phyloP scores from a whole-genome alignment of 2,888 invertebrate genomes.

The Lymantria monacha region DNA sequence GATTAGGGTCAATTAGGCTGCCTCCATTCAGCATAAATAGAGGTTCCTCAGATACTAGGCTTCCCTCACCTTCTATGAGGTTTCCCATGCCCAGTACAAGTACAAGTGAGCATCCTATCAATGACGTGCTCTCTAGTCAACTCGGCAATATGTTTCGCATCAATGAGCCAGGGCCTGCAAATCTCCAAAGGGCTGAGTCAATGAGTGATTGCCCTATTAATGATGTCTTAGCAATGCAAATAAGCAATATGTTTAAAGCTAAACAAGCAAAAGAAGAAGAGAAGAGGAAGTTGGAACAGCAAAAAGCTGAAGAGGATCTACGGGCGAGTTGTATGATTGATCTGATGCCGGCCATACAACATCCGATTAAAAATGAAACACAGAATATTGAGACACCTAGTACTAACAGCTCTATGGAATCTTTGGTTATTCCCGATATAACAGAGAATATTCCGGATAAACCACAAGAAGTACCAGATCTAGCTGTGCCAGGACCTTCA shows the following conservation, averaged over 20 bases:
- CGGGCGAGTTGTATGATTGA: slow-evolving; percentile 57
- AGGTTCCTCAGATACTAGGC: slow-evolving; percentile 44
- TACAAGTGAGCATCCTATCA: slow-evolving; percentile 5
- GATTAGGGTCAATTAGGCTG: slow-evolving; percentile 6
- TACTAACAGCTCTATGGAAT: slow-evolving; percentile 54
- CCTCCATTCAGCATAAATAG: slow-evolving; percentile 18
- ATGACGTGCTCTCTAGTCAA: slow-evolving; percentile 16
- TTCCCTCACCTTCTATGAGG: slow-evolving; percentile 42
- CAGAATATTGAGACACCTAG: slow-evolving; percentile 34
- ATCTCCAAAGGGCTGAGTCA: not conserved
- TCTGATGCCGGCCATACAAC: slow-evolving; percentile 54
- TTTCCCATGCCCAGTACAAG: slow-evolving; percentile 50
- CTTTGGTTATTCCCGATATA: slow-evolving; percentile 41
- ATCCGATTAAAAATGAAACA: slow-evolving; percentile 20
- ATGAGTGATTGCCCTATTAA: slow-evolving; percentile 39
- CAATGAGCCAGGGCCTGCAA: not conserved
- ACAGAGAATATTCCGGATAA: not conserved
- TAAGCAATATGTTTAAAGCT: slow-evolving; percentile 67
- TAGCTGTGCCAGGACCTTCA: not conserved
- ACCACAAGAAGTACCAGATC: not conserved
- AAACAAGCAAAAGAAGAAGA: slow-evolving; percentile 54
- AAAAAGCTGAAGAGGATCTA: slow-evolving; percentile 48
- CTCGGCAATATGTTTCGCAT: not conserved
- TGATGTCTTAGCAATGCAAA: slow-evolving; percentile 53
- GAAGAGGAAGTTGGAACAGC: slow-evolving; percentile 45